Evolutionary conservation across 2,888 invertebrate species (phyloP), one percentile per base, ranked within the genome.

Genomic region (Agrenia bidenticulata): DNA sequence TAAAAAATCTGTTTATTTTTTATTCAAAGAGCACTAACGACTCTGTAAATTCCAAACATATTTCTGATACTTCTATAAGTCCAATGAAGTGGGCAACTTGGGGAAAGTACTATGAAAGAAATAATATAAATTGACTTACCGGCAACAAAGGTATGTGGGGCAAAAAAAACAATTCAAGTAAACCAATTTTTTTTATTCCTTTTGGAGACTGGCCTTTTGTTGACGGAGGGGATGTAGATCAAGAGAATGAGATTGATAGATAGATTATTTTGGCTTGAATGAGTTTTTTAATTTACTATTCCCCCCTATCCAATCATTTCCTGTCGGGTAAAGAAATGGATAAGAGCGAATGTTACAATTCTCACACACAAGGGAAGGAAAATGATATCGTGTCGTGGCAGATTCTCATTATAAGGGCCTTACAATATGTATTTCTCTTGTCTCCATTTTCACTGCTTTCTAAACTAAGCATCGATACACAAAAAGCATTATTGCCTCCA

Each of bases 361-460:
- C 32, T 32, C 32, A 4, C 32, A 32, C 32, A 32, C 11, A 32
- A 59, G 45, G 19, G 15, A 5, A 32, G 23, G 42, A n/a, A 53
- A 61, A 61, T 53, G 61, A 61, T 61, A 53, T 61, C 61, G 23
- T 53, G 61, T 41, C 61, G 61, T 21, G 61, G 61, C 24, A 26
- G 54, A 61, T 51, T 53, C 61, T 61, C 61, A 61, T 61, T 61
- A 61, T 23, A 61, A 61, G 39, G 32, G 41, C n/a, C 39, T 23
- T n/a, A n/a, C 24, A 53, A 53, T 61, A 19, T 13, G 42, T 24
- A 50, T 60, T 49, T 32, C 27, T 26, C 45, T 45, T 26, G n/a
- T 45, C 57, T 19, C 17, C 32, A 21, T 57, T 57, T 42, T 19
- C 42, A 7, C 4, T 42, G 19, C 39, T 21, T 32, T 32, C 32